phyloP scores from a whole-genome alignment of 2,113 vertebrate genomes.

The Prietella phreatophila region DNA sequence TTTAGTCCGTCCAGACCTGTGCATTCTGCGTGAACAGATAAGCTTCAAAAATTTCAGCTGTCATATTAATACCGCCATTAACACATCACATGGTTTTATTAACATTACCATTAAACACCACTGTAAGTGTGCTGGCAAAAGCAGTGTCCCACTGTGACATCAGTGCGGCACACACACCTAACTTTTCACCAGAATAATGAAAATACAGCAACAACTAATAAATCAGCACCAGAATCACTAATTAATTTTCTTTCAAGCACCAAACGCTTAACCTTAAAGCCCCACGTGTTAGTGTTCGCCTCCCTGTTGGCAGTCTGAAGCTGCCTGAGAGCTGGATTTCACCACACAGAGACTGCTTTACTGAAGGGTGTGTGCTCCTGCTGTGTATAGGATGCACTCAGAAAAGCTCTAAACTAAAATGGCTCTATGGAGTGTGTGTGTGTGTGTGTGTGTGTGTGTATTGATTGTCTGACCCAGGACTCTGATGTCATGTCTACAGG shows the following conservation, averaged over 20 bases:
- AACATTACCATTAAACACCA: neutral
- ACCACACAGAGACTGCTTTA: neutral
- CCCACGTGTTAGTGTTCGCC: slow-evolving; percentile 6
- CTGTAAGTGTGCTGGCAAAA: neutral
- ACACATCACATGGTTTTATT: neutral
- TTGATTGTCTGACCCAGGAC: neutral
- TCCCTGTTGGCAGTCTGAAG: slow-evolving; percentile 2
- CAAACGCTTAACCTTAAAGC: slow-evolving; percentile 26
- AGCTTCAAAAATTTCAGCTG: neutral
- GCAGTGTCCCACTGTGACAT: neutral
- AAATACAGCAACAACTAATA: neutral
- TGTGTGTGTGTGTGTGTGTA: neutral
- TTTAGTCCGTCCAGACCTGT: neutral
- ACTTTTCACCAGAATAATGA: neutral
- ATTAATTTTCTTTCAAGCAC: neutral
- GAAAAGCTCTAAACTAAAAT: neutral
- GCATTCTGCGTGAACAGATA: neutral
- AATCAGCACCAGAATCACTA: neutral
- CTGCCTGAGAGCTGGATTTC: slow-evolving; percentile 30
- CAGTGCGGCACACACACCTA: neutral
- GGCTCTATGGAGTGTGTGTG: slow-evolving; percentile 15
- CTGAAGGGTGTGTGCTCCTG: neutral
- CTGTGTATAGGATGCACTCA: neutral
- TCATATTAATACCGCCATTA: neutral
- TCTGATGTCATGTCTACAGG: slow-evolving; percentile 38